These are phyloP conservation scores for Tenrec ecaudatus DNA, from an alignment of 2,113 vertebrate genomes.

Conservation along the genomic window DNA sequence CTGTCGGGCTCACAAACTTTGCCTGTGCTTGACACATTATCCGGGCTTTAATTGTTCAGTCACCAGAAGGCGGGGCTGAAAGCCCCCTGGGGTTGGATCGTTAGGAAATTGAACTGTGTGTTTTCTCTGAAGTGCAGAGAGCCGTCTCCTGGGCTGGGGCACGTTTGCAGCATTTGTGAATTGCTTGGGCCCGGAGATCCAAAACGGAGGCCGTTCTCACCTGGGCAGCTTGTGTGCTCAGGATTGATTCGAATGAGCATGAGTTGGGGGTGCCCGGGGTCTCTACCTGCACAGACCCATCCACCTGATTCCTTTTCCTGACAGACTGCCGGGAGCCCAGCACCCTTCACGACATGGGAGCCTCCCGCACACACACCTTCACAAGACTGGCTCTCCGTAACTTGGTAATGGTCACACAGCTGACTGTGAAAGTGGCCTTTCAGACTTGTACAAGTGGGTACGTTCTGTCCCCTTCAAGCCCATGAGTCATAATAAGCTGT, in stretches of 20 bases:
- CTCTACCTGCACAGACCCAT: background rate
- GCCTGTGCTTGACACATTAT: too few relatives aligned
- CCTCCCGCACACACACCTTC: background rate
- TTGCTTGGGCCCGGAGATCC: background rate
- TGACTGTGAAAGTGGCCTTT: background rate
- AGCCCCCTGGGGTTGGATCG: background rate
- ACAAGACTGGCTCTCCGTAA: background rate
- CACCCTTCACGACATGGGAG: background rate
- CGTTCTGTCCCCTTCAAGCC: too few relatives aligned
- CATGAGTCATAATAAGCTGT: too few relatives aligned
- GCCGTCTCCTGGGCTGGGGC: background rate
- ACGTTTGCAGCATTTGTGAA: background rate
- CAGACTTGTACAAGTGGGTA: background rate
- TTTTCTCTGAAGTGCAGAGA: conserved; percentile 52
- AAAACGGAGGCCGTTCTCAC: background rate
- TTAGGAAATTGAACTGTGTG: conserved; percentile 50
- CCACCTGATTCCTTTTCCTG: background rate
- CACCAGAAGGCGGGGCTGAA: background rate
- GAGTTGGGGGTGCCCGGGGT: background rate
- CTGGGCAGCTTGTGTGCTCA: background rate
- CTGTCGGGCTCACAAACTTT: background rate
- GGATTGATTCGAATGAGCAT: background rate
- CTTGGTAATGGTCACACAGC: background rate
- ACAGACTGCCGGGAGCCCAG: background rate
- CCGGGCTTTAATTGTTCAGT: conserved; percentile 7